Evolutionary conservation across 2,888 invertebrate species (phyloP).

Genomic region (Pinctada fucata): DNA sequence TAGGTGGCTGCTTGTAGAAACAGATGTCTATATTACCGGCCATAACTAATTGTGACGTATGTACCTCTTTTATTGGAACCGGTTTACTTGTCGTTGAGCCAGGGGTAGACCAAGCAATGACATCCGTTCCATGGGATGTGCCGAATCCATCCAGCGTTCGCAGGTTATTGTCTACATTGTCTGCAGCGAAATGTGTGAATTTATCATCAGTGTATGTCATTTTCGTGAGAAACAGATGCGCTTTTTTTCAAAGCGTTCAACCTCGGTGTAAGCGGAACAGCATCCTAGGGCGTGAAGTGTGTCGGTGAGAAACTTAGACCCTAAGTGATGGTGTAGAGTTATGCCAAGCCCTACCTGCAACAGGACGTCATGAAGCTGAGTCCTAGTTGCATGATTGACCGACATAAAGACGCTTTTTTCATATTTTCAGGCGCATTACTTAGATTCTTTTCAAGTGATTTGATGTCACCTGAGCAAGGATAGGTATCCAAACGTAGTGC

Average conservation of each 20-base stretch:
- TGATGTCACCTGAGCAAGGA: constrained; percentile 39
- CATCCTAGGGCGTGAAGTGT: constrained; percentile 50
- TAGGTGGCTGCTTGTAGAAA: background rate
- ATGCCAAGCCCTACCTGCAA: constrained; percentile 52
- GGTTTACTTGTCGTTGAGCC: background rate
- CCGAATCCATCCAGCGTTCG: too few species aligned
- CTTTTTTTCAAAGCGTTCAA: constrained; percentile 47
- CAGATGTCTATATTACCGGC: background rate
- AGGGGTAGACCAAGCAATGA: background rate
- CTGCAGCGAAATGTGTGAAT: too few species aligned
- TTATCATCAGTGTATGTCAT: background rate
- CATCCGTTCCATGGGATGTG: background rate
- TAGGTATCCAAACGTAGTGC: constrained; percentile 34
- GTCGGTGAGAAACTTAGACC: constrained; percentile 53
- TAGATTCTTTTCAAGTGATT: constrained; percentile 29
- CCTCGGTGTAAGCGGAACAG: constrained; percentile 48
- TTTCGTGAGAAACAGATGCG: background rate
- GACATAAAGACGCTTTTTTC: constrained; percentile 48
- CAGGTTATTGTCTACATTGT: too few species aligned
- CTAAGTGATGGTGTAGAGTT: constrained; percentile 52
- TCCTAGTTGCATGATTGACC: constrained; percentile 40
- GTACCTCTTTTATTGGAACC: background rate
- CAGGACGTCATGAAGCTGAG: constrained; percentile 43
- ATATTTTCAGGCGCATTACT: constrained; percentile 37
- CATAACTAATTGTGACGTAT: background rate